phyloP scores from a whole-genome alignment of 2,113 vertebrate species.

The Plotosus lineatus region DNA sequence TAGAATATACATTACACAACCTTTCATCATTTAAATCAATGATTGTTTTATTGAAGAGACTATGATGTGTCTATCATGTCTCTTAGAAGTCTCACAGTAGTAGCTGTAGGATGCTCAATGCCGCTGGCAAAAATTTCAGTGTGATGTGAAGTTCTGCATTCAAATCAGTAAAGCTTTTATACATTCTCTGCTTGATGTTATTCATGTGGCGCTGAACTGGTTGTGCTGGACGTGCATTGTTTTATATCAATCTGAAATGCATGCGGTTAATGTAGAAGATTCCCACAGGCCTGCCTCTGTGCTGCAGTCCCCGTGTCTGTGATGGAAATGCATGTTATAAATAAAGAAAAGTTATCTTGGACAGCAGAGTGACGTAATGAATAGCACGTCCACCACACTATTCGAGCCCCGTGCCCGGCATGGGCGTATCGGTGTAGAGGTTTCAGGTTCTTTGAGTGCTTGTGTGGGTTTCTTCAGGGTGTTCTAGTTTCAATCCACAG shows the following conservation, averaged over 20 bases:
- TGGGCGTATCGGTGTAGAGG: no score
- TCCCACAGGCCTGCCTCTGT: no score
- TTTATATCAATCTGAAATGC: neutral
- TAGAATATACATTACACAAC: conserved; percentile 21
- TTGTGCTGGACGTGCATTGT: conserved; percentile 1
- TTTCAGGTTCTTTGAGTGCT: no score
- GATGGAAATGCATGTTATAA: neutral
- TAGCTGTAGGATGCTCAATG: neutral
- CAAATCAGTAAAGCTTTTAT: conserved; percentile 6
- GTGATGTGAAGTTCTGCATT: neutral
- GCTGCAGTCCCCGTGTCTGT: neutral
- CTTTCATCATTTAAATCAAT: conserved; percentile 18
- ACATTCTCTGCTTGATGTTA: neutral
- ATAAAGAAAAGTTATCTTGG: neutral
- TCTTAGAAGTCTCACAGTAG: neutral
- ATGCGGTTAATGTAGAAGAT: neutral
- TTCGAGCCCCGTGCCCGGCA: no score
- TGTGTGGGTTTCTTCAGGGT: no score
- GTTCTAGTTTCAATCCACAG: no score
- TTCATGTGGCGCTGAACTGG: neutral
- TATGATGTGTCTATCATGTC: neutral
- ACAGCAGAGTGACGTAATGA: no score
- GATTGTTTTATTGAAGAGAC: neutral
- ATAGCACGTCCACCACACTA: no score
- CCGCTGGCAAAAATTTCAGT: neutral